A percentile compares a stretch with the other conserved stretches of the same genome.
Evolutionary conservation across 2,113 vertebrate genomes (phyloP).

Genomic region (Chiloscyllium plagiosum): DNA sequence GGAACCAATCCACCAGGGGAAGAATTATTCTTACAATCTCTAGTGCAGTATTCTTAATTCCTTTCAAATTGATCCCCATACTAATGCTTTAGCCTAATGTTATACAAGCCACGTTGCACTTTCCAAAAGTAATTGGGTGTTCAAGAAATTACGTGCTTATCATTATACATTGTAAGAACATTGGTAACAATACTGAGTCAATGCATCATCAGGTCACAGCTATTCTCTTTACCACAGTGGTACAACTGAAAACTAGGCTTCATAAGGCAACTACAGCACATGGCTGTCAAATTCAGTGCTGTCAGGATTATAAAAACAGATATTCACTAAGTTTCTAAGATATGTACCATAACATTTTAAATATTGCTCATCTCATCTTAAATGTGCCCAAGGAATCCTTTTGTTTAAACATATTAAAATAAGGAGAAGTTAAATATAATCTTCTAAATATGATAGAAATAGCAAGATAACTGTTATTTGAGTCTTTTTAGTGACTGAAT

Average conservation of each 20-base stretch:
- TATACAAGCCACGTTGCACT: not conserved
- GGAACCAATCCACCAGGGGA: no score
- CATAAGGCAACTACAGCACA: not conserved
- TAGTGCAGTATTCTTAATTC: not conserved
- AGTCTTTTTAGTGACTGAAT: not conserved
- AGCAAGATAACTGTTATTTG: not conserved
- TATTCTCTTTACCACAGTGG: not conserved
- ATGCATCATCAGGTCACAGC: not conserved
- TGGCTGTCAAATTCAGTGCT: not conserved
- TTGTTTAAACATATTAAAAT: not conserved
- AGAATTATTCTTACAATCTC: not conserved
- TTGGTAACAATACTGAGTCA: not conserved
- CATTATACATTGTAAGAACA: not conserved
- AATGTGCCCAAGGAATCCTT: not conserved
- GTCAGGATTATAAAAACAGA: no score
- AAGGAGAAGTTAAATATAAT: not conserved
- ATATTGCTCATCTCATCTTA: not conserved
- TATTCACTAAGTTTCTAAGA: no score
- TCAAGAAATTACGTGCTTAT: not conserved
- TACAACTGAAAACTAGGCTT: not conserved
- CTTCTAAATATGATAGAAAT: constrained; percentile 22
- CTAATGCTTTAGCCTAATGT: not conserved
- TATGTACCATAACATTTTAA: no score
- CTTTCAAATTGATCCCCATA: not conserved
- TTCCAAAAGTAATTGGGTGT: not conserved